phyloP scores from a whole-genome alignment of 2,888 invertebrate species.

The Poecilus cupreus region DNA sequence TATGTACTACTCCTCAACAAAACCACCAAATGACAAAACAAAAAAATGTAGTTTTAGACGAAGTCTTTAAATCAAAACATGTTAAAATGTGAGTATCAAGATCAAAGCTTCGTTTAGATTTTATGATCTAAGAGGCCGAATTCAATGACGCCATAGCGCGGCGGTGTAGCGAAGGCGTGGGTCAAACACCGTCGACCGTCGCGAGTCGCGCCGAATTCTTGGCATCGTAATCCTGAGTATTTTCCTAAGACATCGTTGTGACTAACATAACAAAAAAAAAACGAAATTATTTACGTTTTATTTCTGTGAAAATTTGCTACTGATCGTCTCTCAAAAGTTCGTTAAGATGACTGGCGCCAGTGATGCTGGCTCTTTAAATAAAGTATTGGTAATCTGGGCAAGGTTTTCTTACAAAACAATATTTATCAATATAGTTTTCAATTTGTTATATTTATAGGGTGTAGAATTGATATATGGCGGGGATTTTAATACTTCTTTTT shows the following conservation, averaged over 20 bases:
- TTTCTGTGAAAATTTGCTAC: not conserved
- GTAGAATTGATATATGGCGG: too few species aligned
- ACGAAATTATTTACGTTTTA: slow-evolving; percentile 44
- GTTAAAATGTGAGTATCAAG: not conserved
- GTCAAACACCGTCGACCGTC: slow-evolving; percentile 44
- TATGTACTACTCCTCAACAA: too few species aligned
- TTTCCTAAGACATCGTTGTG: slow-evolving; percentile 23
- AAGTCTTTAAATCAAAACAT: too few species aligned
- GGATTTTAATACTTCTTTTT: too few species aligned
- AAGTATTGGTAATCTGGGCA: not conserved
- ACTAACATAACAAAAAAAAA: slow-evolving; percentile 14
- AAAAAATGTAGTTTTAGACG: too few species aligned
- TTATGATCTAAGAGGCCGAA: not conserved
- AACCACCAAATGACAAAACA: too few species aligned
- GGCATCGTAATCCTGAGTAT: slow-evolving; percentile 5
- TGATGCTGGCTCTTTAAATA: slow-evolving; percentile 21
- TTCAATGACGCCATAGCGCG: not conserved
- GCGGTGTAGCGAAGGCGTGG: slow-evolving; percentile 8
- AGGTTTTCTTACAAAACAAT: not conserved
- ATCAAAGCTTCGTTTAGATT: not conserved
- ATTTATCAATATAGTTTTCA: not conserved
- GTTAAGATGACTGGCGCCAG: slow-evolving; percentile 8
- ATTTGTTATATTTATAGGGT: too few species aligned
- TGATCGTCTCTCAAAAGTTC: slow-evolving; percentile 1
- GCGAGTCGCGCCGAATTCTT: slow-evolving; percentile 42